phyloP scores from a whole-genome alignment of 2,888 invertebrate genomes.

The Lathronympha strigana region DNA sequence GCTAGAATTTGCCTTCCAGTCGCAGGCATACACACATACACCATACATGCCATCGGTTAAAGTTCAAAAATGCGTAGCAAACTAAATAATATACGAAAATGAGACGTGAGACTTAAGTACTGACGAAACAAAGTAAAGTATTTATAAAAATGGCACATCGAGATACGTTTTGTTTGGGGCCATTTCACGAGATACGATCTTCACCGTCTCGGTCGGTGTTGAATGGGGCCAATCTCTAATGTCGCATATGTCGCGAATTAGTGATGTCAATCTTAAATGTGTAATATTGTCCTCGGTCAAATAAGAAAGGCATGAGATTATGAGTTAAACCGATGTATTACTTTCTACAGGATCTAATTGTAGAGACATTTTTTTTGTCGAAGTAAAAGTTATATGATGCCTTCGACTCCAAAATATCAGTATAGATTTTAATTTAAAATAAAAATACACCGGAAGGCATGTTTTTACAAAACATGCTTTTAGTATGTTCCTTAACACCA shows the following conservation, averaged over 20 bases:
- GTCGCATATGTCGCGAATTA: neutral
- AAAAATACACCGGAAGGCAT: too few species aligned
- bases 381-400: neutral
- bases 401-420: neutral
- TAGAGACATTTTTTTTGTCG: too few species aligned
- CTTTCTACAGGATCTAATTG: neutral
- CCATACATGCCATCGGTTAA: constrained; percentile 1
- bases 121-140: neutral
- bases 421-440: too few species aligned
- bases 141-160: neutral
- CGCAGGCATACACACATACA: neutral
- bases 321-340: neutral
- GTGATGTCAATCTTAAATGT: neutral
- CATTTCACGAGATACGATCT: constrained; percentile 17
- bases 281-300: neutral
- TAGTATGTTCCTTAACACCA: too few species aligned
- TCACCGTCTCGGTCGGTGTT: neutral
- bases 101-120: neutral
- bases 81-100: neutral
- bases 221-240: neutral
- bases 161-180: constrained; percentile 10
- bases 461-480: too few species aligned
- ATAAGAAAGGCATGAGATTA: neutral
- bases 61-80: neutral
- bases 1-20: neutral